These are phyloP conservation scores for Fulmarus glacialis DNA, from an alignment of 2,113 vertebrate species.

Conservation along the genomic window DNA sequence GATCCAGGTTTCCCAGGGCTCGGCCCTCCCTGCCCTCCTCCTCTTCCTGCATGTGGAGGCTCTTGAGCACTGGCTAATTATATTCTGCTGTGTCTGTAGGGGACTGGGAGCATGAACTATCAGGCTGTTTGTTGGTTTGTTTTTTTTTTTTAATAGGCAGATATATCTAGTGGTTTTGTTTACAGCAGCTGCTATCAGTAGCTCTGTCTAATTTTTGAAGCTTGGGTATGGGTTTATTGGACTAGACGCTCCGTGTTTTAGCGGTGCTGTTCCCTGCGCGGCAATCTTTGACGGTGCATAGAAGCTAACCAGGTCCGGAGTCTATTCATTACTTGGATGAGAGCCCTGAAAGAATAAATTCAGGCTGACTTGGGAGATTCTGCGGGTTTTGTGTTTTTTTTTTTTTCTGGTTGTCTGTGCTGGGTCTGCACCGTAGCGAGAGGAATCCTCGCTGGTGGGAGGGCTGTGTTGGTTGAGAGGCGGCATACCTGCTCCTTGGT, in stretches of 20 bases:
- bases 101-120: not conserved
- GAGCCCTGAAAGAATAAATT: conserved; percentile 1
- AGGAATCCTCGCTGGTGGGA: not conserved
- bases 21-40: not conserved
- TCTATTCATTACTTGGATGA: not conserved
- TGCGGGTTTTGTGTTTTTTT: accelerated
- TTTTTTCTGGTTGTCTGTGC: not conserved
- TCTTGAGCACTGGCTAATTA: not conserved
- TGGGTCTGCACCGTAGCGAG: not conserved
- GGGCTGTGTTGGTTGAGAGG: not conserved
- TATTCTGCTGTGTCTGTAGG: not conserved
- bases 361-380: not conserved
- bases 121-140: not conserved
- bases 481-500: not conserved
- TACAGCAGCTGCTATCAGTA: conserved; percentile 8
- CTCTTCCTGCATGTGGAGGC: not conserved
- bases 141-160: not conserved
- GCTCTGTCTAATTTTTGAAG: conserved; percentile 8
- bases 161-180: conserved; percentile 10
- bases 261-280: not conserved
- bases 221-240: conserved; percentile 32
- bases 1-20: not conserved
- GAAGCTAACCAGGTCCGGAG: not conserved
- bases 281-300: not conserved
- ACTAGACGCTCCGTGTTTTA: not conserved